A percentile compares a stretch with the other conserved stretches of the same genome.
phyloP scores from a whole-genome alignment of 2,113 vertebrate genomes.

The Thalassarche chlororhynchos region DNA sequence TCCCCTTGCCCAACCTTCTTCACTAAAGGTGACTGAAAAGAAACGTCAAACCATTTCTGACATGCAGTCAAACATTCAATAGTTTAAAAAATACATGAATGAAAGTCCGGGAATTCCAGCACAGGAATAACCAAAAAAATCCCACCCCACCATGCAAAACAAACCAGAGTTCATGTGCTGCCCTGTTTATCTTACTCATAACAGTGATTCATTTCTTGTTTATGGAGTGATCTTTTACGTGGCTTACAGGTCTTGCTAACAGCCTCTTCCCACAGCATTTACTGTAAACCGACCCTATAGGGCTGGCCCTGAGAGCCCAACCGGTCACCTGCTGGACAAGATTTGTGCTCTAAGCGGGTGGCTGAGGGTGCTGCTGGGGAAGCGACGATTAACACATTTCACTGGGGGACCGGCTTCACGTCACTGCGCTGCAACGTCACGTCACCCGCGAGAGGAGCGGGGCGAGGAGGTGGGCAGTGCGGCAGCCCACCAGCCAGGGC shows the following conservation, averaged over 20 bases:
- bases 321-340: rapidly evolving
- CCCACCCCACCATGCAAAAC: neutral
- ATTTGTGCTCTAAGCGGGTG: rapidly evolving
- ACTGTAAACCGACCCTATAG: neutral
- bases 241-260: neutral
- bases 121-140: neutral
- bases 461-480: rapidly evolving
- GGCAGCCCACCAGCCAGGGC: rapidly evolving
- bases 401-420: neutral
- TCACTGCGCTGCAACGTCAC: rapidly evolving
- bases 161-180: neutral
- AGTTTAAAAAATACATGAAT: neutral
- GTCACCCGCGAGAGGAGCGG: rapidly evolving
- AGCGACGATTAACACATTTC: rapidly evolving
- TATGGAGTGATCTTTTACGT: neutral
- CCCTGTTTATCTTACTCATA: neutral
- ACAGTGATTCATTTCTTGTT: conserved; percentile 27
- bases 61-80: neutral
- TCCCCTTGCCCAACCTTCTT: neutral
- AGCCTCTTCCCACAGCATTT: neutral
- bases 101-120: neutral
- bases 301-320: neutral
- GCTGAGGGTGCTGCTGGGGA: neutral
- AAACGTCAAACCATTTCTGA: neutral
- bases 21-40: neutral